phyloP scores from a whole-genome alignment of 2,888 invertebrate species.

The Lithophane socia region DNA sequence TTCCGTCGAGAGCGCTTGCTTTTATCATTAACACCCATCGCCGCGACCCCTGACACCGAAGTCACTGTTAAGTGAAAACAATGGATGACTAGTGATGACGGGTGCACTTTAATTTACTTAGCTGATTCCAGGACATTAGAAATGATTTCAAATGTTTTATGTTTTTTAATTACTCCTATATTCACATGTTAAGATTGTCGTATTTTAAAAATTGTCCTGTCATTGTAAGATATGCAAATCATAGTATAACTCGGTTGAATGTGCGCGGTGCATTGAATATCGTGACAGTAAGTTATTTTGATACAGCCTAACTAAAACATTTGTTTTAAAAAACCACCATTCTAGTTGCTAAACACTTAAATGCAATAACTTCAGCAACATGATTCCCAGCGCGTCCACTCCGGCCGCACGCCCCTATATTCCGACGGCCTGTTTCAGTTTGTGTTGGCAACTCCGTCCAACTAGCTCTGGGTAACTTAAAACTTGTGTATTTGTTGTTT shows the following conservation, averaged over 20 bases:
- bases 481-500: constrained; percentile 69
- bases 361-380: constrained; percentile 5
- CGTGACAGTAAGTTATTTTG: not conserved
- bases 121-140: no score
- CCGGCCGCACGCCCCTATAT: constrained; percentile 33
- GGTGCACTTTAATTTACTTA: not conserved
- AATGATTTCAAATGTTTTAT: not conserved
- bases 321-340: not conserved
- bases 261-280: not conserved
- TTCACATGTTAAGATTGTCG: not conserved
- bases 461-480: constrained; percentile 63
- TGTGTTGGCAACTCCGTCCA: constrained; percentile 61
- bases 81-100: not conserved
- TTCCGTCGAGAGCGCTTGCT: constrained; percentile 19
- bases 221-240: no score
- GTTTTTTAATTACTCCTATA: not conserved
- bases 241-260: no score
- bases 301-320: not conserved
- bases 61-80: constrained; percentile 18
- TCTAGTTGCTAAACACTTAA: not conserved
- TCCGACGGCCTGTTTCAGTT: constrained; percentile 48
- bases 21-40: constrained; percentile 36
- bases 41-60: constrained; percentile 7
- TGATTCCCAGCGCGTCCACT: constrained; percentile 31
- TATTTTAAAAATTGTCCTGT: not conserved